A percentile compares a stretch with the other conserved stretches of the same genome.
Evolutionary conservation across 2,797 vertebrate genomes (phyloP).

Genomic region (Propithecus deckenii): DNA sequence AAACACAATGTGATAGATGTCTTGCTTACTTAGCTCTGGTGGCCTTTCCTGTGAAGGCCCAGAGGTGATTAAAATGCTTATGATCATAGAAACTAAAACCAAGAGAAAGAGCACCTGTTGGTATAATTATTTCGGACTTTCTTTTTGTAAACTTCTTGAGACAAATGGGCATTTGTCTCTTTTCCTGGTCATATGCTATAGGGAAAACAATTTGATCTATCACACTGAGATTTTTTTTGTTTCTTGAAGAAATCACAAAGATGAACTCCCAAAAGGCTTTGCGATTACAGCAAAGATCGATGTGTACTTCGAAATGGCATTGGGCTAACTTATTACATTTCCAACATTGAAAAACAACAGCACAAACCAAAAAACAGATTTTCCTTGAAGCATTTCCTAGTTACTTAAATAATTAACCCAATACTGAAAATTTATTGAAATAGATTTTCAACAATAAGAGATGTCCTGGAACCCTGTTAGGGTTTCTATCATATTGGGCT

Average conservation of each 20-base stretch:
- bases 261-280: not conserved
- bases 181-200: not conserved
- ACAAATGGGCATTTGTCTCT: not conserved
- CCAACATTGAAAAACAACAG: not conserved
- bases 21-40: conserved; percentile 47
- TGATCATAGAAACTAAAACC: not conserved
- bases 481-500: not conserved
- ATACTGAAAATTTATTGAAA: conserved; percentile 33
- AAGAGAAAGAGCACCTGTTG: not conserved
- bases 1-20: conserved; percentile 63
- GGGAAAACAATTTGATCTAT: not conserved
- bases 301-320: not conserved
- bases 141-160: conserved; percentile 1
- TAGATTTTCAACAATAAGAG: not conserved
- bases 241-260: conserved; percentile 3
- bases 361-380: not conserved
- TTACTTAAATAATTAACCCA: conserved; percentile 55
- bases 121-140: not conserved
- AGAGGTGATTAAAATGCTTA: conserved; percentile 40
- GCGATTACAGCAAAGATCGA: not conserved
- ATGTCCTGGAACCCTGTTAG: not conserved
- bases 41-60: conserved; percentile 3
- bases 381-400: not conserved
- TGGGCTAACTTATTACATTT: conserved; percentile 20
- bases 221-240: not conserved